Conservation (phyloP, 1,140 invertebrate genomes). For the Anthonomus grandis region DNA sequence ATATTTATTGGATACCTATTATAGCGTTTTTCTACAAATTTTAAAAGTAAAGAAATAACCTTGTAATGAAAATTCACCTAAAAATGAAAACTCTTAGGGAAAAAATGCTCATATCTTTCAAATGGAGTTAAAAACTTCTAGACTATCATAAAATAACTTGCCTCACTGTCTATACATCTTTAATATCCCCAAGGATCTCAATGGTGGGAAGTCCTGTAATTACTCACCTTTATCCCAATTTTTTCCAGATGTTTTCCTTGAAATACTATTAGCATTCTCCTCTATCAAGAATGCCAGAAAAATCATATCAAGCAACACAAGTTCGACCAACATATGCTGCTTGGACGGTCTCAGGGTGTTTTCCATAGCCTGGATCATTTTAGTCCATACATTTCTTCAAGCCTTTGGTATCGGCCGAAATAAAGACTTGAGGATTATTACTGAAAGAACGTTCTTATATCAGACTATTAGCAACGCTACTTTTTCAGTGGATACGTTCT, state of each 20-base stretch:
- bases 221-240: no score
- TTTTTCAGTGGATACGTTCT: conserved; percentile 89
- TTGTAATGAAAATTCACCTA: no score
- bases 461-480: conserved; percentile 85
- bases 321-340: conserved; percentile 64
- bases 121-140: no score
- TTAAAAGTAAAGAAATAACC: no score
- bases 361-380: conserved; percentile 86
- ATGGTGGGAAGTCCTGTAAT: not conserved
- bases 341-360: conserved; percentile 82
- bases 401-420: conserved; percentile 75
- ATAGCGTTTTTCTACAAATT: no score
- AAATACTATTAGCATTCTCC: conserved; percentile 52
- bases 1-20: no score
- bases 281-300: conserved; percentile 58
- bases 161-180: no score
- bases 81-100: no score
- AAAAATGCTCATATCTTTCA: no score
- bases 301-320: conserved; percentile 54
- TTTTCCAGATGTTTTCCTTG: conserved; percentile 46
- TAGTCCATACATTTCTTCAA: conserved; percentile 85
- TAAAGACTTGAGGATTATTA: conserved; percentile 70
- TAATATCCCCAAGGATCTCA: no score
- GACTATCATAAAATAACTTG: no score
- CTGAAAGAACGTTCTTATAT: conserved; percentile 75